Evolutionary conservation across 37 sponge, comb jelly and placozoan species (phyloP).

Genomic region (Hormiphora californensis): DNA sequence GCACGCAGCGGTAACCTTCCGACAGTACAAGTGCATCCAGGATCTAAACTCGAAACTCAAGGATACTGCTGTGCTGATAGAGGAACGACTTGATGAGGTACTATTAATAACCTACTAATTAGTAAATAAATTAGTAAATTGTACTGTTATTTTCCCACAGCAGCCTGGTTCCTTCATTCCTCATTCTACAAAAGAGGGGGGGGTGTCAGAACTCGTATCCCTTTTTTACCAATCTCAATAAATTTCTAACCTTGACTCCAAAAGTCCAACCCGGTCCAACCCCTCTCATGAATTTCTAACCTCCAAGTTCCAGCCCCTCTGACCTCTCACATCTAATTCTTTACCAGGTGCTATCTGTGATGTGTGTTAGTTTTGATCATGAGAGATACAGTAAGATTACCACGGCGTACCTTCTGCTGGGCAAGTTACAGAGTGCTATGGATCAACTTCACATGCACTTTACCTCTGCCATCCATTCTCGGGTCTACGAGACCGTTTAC

Average conservation of each 20-base stretch:
- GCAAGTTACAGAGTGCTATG: conserved; percentile 29
- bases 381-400: conserved; percentile 23
- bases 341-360: conserved; percentile 19
- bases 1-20: conserved; percentile 71
- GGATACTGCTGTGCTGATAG: conserved; percentile 44
- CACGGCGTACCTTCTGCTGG: conserved; percentile 18
- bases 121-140: no score
- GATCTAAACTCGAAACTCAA: conserved; percentile 45
- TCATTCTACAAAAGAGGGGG: no score
- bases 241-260: no score
- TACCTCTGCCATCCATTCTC: background rate
- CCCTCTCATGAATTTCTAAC: no score
- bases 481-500: conserved; percentile 45
- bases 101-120: no score
- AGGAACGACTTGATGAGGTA: conserved; percentile 25
- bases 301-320: no score
- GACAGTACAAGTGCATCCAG: conserved; percentile 73
- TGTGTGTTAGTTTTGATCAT: conserved; percentile 45
- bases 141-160: no score
- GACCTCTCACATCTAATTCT: no score
- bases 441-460: conserved; percentile 48
- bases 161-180: no score
- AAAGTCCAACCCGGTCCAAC: no score
- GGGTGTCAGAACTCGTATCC: no score
- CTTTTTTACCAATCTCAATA: no score